Evolutionary conservation across 2,113 vertebrate species (phyloP), one percentile per base, ranked within the genome.

Genomic region (Salvelinus namaycush): DNA sequence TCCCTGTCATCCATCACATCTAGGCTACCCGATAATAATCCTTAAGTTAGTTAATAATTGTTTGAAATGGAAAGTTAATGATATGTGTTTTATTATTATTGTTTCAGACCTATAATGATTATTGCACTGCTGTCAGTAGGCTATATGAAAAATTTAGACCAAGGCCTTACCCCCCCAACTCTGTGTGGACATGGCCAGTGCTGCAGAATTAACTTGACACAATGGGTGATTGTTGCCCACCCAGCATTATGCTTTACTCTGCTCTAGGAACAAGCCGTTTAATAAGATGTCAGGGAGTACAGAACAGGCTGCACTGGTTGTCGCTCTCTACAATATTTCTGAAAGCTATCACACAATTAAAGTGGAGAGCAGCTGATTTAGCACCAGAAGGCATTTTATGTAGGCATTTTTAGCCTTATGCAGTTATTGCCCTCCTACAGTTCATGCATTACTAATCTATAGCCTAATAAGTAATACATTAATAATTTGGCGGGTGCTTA

Each of bases 151-250:
- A 57, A 66, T 1, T 44, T 66, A 54, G 81, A 71, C 78, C 18
- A 1, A 70, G 75, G 34, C 22, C 76, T 70, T 73, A 85, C 26
- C 71, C 72, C 70, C 72, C 59, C 20, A 57, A 72, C 54, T 66
- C 76, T 80, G 79, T 70, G 82, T 77, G 78, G 60, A 18, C 39
- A 68, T 69, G 75, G 78, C 87, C 78, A 79, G 73, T 67, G 79
- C 74, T 70, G 86, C 88, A 86, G 75, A 87, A 83, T 83, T 76
- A 79, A 74, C 71, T 29, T 39, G 54, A 75, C 27, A 60, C 83
- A 80, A 77, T 82, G 83, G 82, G 59, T 51, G 79, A 84, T 89
- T 88, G 84, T 88, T 88, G 44, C 68, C 77, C 71, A 48, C 2
- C 39, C 9, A 44, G 6, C 54, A 64, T 62, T 74, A 68, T 26